Base-by-base conservation (phyloP, 1,140 invertebrate species). In the Nymphalis io region DNA sequence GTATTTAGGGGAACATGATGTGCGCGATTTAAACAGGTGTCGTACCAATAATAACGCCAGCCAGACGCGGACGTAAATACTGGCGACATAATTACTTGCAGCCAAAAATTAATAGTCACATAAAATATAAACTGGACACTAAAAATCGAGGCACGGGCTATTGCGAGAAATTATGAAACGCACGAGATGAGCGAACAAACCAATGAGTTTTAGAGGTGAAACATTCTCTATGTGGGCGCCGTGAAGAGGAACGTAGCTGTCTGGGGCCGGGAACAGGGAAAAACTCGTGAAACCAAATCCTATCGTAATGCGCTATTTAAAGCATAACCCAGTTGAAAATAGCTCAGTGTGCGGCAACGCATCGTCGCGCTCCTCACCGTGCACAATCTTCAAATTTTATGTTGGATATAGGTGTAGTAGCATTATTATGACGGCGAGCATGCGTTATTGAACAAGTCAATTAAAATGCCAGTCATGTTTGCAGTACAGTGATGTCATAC, bases 281-380 rank as follows among this genome's bases (percentile, higher is more conserved):
- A 91, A 91, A 87, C 82, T 89, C 77, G 86, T 91, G 89, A 91
- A 91, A 91, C 89, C 83, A 87, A 90, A 90, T 90, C 82, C 89
- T 89, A 91, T 89, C 87, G 88, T 90, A 90, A 90, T 90, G 83
- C 77, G 85, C 89, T 91, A 91, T 91, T 91, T 91, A 89, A 90
- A 91, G 88, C 87, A 89, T 91, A 91, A 87, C 88, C 83, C 84
- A 84, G 87, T 87, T 88, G 86, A 90, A 91, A 91, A 91, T 91
- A 91, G 81, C 85, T 75, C 80, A 76, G 80, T 87, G 85, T 87
- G 88, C 87, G 85, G 82, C 83, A 85, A 88, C 87, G 83, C 80
- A 84, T 74, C 85, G 83, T 82, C 87, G 84, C 87, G 83, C 85
- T 85, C 80, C 78, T 78, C 83, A 80, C 72, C 83, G 78, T 87